These are phyloP conservation scores for Nycticorax nycticorax DNA, from an alignment of 2,113 vertebrate species.

Conservation along the genomic window DNA sequence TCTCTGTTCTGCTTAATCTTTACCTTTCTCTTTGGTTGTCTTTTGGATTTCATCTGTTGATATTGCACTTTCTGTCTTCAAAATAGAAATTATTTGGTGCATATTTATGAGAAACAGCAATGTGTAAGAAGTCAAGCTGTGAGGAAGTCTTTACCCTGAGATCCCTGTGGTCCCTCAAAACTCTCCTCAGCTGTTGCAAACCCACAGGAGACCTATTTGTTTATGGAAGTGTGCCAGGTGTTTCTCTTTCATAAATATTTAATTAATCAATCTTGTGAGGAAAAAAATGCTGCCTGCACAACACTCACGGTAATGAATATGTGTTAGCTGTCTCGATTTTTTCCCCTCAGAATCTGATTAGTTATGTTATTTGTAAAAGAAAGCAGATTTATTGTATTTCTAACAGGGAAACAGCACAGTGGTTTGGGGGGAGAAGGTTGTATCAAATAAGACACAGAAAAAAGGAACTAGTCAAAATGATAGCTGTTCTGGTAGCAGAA, in stretches of 20 bases:
- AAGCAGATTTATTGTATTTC: background rate
- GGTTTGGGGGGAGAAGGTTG: background rate
- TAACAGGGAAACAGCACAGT: background rate
- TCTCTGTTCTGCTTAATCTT: conserved; percentile 5
- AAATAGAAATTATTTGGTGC: conserved; percentile 52
- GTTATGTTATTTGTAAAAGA: conserved; percentile 6
- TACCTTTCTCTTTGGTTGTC: conserved; percentile 8
- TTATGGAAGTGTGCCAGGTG: conserved; percentile 83
- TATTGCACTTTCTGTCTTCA: conserved; percentile 26
- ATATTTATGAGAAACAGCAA: conserved; percentile 69
- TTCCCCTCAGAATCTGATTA: conserved; percentile 42
- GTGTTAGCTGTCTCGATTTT: conserved; percentile 39
- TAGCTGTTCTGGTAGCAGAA: background rate
- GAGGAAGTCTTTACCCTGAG: conserved; percentile 55
- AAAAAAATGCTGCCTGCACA: conserved; percentile 50
- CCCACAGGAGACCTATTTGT: conserved; percentile 71
- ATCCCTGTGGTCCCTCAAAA: conserved; percentile 61
- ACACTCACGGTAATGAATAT: conserved; percentile 26
- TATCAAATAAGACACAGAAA: background rate
- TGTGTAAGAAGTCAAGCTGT: conserved; percentile 65
- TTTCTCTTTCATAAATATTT: conserved; percentile 87
- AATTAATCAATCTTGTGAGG: conserved; percentile 75
- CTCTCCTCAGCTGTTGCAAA: conserved; percentile 67
- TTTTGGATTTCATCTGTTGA: conserved; percentile 60
- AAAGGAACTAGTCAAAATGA: background rate